Base-by-base conservation (phyloP, 1,140 invertebrate genomes). In the Eulimnadia texana region DNA sequence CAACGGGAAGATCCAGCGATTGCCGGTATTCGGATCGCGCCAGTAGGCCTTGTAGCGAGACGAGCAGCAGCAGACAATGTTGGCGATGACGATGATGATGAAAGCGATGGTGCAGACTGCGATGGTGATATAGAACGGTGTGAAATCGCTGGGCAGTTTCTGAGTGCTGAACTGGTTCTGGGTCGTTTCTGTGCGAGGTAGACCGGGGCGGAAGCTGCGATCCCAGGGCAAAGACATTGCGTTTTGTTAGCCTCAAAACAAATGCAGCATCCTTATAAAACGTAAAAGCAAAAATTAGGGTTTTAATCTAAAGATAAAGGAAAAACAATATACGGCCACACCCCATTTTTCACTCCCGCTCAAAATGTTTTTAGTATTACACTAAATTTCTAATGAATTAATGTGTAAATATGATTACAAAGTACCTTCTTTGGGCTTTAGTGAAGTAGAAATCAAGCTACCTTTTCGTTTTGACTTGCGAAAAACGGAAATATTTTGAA, bases 1-100 rank as follows among this genome's bases (percentile, higher is more conserved):
- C 68, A 90, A 75, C 9, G 87, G 84, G 11, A 86, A 79, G 60
- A 90, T 76, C 84, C 84, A 89, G 66, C 86, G 84, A 73, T 89
- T 89, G 83, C 86, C 86, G 64, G 88, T 90, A 68, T 89, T 82
- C 66, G 81, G 79, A 70, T 89, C 84, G 57, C 82, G 78, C 88
- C 88, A 91, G 66, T 91, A 91, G 33, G 80, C 72, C 49, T 79
- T 81, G 69, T 90, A 81, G 65, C 80, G 80, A 1, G 86, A 88
- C 3, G 50, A 53, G 69, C 86, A 90, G 70, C 84, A 88, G 67
- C 83, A 84, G 60, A 86, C 80, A 54, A 89, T 73, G 68, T 90
- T 90, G 28, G 90, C 67, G 60, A 87, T 76, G 56, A 89, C 77
- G 42, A 90, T 74, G 22, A 80, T 71, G 16, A 79, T 76, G 33